These are phyloP conservation scores for Gobionotothen gibberifrons DNA, from an alignment of 2,797 vertebrate genomes.

Conservation along the genomic window DNA sequence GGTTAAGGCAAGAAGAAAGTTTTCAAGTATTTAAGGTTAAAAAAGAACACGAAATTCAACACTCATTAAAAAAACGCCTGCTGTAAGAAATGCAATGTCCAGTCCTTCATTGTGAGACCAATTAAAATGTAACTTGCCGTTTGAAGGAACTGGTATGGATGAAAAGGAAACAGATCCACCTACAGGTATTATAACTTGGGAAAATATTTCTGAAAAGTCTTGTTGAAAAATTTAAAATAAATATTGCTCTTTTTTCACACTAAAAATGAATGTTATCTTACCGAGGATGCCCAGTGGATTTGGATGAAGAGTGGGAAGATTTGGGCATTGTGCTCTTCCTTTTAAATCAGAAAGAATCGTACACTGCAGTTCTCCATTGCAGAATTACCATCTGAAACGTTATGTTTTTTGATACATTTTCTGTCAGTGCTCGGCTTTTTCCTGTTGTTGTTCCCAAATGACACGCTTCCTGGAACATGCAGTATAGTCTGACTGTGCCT, in stretches of 20 bases:
- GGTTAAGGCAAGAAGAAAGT: no score
- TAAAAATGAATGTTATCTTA: slow-evolving; percentile 4
- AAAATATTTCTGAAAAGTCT: not conserved
- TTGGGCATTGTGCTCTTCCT: slow-evolving; percentile 10
- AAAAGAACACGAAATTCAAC: no score
- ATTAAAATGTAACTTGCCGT: no score
- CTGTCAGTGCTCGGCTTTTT: not conserved
- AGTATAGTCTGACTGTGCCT: not conserved
- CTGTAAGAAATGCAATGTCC: no score
- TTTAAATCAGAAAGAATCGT: not conserved
- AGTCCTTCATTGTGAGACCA: no score
- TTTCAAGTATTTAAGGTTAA: no score
- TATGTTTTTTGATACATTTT: not conserved
- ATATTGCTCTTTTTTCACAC: not conserved
- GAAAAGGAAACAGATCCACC: not conserved
- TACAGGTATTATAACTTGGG: not conserved
- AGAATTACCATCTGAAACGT: not conserved
- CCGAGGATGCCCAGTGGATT: not conserved
- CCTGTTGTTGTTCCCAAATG: not conserved
- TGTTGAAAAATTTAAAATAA: not conserved
- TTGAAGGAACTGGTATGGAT: not conserved
- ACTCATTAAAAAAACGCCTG: no score
- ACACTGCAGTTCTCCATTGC: slow-evolving; percentile 23
- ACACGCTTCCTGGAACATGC: slow-evolving; percentile 5
- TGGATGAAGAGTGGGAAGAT: not conserved